Evolutionary conservation across 1,140 invertebrate genomes (phyloP).

Genomic region (Papilio aristodemus): DNA sequence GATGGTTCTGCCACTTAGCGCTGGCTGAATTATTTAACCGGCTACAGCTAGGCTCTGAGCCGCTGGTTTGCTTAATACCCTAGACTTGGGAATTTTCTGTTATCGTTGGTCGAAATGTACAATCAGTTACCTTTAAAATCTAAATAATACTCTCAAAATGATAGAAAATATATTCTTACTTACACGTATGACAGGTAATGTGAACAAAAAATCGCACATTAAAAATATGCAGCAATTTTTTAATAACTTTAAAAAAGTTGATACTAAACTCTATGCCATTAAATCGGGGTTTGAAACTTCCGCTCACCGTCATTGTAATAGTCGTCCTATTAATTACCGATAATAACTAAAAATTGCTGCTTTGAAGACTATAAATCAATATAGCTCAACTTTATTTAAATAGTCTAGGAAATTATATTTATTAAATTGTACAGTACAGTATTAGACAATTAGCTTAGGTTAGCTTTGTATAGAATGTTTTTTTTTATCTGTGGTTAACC

Average conservation of each 20-base stretch:
- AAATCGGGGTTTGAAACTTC: neutral
- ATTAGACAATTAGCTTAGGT: no score
- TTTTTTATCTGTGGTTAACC: no score
- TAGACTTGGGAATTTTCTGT: constrained; percentile 24
- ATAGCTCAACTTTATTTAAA: neutral
- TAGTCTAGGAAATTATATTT: neutral
- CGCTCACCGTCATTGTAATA: neutral
- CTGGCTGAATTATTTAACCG: constrained; percentile 70
- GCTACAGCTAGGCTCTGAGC: constrained; percentile 46
- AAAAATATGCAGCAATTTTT: no score
- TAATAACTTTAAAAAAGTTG: no score
- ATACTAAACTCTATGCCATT: neutral
- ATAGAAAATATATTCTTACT: neutral
- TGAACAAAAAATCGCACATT: no score
- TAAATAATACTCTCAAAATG: neutral
- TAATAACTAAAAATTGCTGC: constrained; percentile 24
- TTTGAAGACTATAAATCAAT: constrained; percentile 19
- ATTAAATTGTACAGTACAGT: no score
- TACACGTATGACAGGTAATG: no score
- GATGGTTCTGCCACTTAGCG: constrained; percentile 75
- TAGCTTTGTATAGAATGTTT: no score
- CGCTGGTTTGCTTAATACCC: constrained; percentile 49
- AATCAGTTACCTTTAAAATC: neutral
- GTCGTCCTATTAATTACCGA: constrained; percentile 15
- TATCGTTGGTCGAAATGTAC: neutral